phyloP scores from a whole-genome alignment of 2,797 vertebrate genomes.

The Sarcoramphus papa region DNA sequence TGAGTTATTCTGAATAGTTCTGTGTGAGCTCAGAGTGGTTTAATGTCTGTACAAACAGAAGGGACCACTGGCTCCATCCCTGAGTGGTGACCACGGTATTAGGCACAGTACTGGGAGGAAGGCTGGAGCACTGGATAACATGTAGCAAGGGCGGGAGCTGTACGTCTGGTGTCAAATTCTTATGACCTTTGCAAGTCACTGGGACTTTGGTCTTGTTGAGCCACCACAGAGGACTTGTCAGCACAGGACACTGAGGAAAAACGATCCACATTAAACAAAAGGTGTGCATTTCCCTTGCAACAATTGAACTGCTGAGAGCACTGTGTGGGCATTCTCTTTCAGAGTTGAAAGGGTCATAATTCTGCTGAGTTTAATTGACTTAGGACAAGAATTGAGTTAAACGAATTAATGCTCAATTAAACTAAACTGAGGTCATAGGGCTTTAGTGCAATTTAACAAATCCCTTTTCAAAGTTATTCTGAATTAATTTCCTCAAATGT shows the following conservation, averaged over 20 bases:
- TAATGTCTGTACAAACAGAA: neutral
- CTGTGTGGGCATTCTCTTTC: neutral
- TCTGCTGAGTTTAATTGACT: conserved; percentile 28
- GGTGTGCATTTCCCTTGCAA: neutral
- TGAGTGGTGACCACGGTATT: neutral
- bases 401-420: conserved; percentile 2
- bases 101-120: neutral
- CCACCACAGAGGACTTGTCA: neutral
- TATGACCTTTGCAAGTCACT: neutral
- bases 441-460: conserved; percentile 27
- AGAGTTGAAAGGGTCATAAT: neutral
- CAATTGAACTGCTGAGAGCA: neutral
- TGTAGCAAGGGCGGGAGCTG: neutral
- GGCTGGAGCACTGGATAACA: neutral
- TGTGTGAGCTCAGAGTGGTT: neutral
- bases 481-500: conserved; percentile 32
- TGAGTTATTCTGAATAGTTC: neutral
- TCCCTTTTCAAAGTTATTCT: conserved; percentile 3
- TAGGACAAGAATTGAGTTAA: conserved; percentile 22
- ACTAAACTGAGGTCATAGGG: neutral
- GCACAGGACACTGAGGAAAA: neutral
- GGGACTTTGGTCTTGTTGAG: neutral
- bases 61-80: neutral
- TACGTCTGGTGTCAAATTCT: neutral
- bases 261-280: neutral